Conservation (phyloP, 1,140 invertebrate genomes). For the Macrobrachium nipponense region DNA sequence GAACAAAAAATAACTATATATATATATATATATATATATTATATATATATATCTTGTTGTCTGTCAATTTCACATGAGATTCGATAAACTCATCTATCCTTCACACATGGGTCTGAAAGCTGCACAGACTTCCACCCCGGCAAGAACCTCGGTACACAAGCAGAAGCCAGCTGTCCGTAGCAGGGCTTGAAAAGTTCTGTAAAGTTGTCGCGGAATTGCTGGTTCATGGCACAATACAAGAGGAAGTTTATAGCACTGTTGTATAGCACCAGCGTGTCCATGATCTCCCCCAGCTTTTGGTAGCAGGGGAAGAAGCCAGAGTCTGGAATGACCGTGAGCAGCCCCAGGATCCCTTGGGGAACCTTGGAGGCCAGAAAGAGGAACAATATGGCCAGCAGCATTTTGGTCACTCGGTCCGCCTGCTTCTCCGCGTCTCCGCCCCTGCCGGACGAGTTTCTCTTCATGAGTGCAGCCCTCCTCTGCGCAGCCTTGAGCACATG, state of each 20-base stretch:
- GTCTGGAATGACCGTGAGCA: slow-evolving; percentile 80
- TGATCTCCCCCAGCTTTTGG: slow-evolving; percentile 84
- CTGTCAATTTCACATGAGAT: not conserved
- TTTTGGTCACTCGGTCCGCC: slow-evolving; percentile 72
- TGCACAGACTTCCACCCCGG: slow-evolving; percentile 43
- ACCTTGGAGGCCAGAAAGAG: slow-evolving; percentile 72
- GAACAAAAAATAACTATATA: no score
- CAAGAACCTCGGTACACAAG: slow-evolving; percentile 72
- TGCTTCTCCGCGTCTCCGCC: slow-evolving; percentile 51
- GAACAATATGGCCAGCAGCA: slow-evolving; percentile 74
- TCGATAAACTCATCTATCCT: not conserved
- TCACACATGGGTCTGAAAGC: slow-evolving; percentile 30
- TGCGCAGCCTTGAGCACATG: slow-evolving; percentile 70
- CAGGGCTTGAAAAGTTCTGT: slow-evolving; percentile 75
- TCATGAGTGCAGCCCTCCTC: slow-evolving; percentile 56
- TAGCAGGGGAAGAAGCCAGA: slow-evolving; percentile 84
- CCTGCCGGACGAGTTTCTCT: slow-evolving; percentile 38
- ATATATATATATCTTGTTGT: not conserved
- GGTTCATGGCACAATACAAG: slow-evolving; percentile 93
- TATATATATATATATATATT: not conserved
- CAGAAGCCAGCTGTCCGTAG: slow-evolving; percentile 51
- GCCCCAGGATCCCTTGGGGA: slow-evolving; percentile 85
- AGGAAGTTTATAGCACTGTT: slow-evolving; percentile 96
- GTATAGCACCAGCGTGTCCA: slow-evolving; percentile 91
- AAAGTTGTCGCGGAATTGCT: slow-evolving; percentile 92